Conservation (phyloP, 2,797 vertebrate species). For the Cottoperca gobio region DNA sequence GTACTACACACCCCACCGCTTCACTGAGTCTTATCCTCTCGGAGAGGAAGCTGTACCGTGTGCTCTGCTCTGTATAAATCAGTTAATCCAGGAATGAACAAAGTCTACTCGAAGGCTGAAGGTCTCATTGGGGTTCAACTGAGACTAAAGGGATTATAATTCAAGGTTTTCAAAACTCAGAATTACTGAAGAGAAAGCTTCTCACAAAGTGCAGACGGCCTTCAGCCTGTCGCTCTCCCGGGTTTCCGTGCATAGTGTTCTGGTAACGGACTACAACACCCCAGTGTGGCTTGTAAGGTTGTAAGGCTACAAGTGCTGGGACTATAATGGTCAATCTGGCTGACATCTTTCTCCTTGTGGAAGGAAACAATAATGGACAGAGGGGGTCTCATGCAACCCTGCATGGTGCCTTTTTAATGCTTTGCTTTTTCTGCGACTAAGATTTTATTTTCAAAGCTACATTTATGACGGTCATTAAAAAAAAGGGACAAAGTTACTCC, state of each 20-base stretch:
- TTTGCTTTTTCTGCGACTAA: slow-evolving; percentile 49
- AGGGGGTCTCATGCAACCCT: slow-evolving; percentile 14
- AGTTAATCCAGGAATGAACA: slow-evolving; percentile 57
- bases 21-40: slow-evolving; percentile 40
- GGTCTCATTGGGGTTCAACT: slow-evolving; percentile 36
- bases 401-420: slow-evolving; percentile 16
- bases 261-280: slow-evolving; percentile 33
- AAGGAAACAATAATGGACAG: slow-evolving; percentile 1
- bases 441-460: slow-evolving; percentile 77
- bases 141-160: slow-evolving; percentile 45
- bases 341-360: slow-evolving; percentile 29
- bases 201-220: slow-evolving; percentile 40
- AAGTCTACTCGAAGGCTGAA: slow-evolving; percentile 34
- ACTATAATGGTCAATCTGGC: slow-evolving; percentile 40
- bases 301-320: slow-evolving; percentile 67
- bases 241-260: slow-evolving; percentile 71
- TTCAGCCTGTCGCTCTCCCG: slow-evolving; percentile 16
- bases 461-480: slow-evolving; percentile 71
- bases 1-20: slow-evolving; percentile 17
- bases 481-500: slow-evolving; percentile 71
- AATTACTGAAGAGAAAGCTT: slow-evolving; percentile 33
- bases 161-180: slow-evolving; percentile 36
- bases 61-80: slow-evolving; percentile 32
- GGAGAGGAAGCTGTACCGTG: slow-evolving; percentile 39
- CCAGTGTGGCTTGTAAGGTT: slow-evolving; percentile 51